These are phyloP conservation scores for Muscina levida DNA, from an alignment of 2,888 invertebrate species.

Conservation along the genomic window DNA sequence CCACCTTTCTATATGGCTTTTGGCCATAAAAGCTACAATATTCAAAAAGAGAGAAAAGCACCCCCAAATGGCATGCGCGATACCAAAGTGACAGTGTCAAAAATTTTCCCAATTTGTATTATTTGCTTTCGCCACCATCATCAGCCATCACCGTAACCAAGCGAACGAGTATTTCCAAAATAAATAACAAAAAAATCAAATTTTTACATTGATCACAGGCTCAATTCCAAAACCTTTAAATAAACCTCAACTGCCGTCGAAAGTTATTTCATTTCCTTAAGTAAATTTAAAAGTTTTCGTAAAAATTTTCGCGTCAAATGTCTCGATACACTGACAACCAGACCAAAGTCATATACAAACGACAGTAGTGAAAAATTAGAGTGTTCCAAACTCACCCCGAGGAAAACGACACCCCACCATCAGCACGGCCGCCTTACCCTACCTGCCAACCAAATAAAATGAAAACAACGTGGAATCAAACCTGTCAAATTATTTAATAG, in stretches of 20 bases:
- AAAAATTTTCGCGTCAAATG: background rate
- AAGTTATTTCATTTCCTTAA: background rate
- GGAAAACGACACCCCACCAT: background rate
- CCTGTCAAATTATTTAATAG: conserved; percentile 48
- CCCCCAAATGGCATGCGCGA: conserved; percentile 42
- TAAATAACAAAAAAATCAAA: conserved; percentile 24
- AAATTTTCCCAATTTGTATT: conserved; percentile 50
- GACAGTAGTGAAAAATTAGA: conserved; percentile 3
- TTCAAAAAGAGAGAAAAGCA: too few species aligned
- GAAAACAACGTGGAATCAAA: conserved; percentile 53
- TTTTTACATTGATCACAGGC: background rate
- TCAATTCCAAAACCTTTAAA: background rate
- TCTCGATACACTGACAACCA: too few species aligned
- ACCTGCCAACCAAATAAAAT: conserved; percentile 54
- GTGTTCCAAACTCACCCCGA: background rate
- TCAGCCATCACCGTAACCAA: conserved; percentile 22
- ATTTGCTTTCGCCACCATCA: conserved; percentile 52
- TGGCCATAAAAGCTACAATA: background rate
- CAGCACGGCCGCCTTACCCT: too few species aligned
- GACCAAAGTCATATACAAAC: too few species aligned
- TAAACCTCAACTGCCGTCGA: background rate
- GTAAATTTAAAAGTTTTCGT: conserved; percentile 4
- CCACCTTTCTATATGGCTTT: background rate
- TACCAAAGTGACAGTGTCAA: conserved; percentile 40
- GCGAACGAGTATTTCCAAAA: conserved; percentile 19